These are phyloP conservation scores for Entomobrya proxima DNA, from an alignment of 2,888 invertebrate species.

Conservation along the genomic window DNA sequence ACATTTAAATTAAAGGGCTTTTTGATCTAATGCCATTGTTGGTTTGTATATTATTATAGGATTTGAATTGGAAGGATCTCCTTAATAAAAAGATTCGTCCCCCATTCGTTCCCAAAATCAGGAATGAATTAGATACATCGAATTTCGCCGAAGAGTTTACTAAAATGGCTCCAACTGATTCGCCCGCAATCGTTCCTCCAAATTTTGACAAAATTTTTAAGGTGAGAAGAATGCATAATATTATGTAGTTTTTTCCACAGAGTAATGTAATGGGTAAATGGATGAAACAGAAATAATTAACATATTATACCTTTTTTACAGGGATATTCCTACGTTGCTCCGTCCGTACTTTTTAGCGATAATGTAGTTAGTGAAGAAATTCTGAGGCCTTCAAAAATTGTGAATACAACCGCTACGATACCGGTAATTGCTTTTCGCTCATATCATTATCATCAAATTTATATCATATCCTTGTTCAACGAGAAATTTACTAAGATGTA, in stretches of 20 bases:
- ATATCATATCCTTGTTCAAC: neutral
- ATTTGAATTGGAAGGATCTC: conserved; percentile 89
- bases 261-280: neutral
- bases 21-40: neutral
- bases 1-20: neutral
- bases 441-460: neutral
- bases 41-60: conserved; percentile 77
- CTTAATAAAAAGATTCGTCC: conserved; percentile 87
- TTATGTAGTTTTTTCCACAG: too few species aligned
- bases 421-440: conserved; percentile 51
- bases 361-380: conserved; percentile 87
- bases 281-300: neutral
- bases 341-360: conserved; percentile 90
- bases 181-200: conserved; percentile 91
- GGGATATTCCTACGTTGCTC: conserved; percentile 97
- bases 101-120: conserved; percentile 92
- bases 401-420: conserved; percentile 66
- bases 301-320: conserved; percentile 76
- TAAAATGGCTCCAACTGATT: conserved; percentile 91
- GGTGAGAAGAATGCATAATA: conserved; percentile 78
- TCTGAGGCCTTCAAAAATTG: conserved; percentile 78
- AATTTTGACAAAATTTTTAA: conserved; percentile 92
- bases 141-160: conserved; percentile 99
- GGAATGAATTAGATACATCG: conserved; percentile 92
- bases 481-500: neutral